Base-by-base conservation (phyloP, 1,140 invertebrate species). In the Bombus terrestris region DNA sequence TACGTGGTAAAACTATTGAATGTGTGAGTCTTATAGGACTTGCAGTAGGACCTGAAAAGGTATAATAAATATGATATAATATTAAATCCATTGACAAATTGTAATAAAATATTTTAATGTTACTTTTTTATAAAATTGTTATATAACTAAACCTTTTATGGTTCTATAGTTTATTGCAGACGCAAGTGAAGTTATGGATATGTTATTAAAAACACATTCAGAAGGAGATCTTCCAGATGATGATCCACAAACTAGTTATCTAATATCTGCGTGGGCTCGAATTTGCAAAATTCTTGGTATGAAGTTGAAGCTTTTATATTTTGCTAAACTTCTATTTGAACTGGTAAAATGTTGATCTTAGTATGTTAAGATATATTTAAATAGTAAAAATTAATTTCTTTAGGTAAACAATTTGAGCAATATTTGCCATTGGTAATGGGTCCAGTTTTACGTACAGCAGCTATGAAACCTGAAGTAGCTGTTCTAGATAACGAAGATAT, bases 391-490 rank as follows among this genome's bases (percentile, higher is more conserved):
- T 77, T 66, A 32, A 37, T 77, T 74, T 75, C 68, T 72, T 53
- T 37, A 92, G 97, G 98, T 76, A 98, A 98, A 93, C 97, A 98
- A 91, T 99, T 99, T 93, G 98, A 99, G 92, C 98, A 98, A 89
- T 99, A 99, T 95, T 96, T 99, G 69, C 99, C 99, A 8, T 95
- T 99, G 93, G 99, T 99, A 0, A 99, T 99, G 98, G 98, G 97
- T 5, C 98, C 99, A 1, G 99, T 99, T 22, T 96, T 99, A 95
- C 97, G 98, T 90, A 98, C 99, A 8, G 99, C 99, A 10, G 97
- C 98, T 9, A 97, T 99, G 95, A 99, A 99, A 94, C 99, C 99
- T 0, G 99, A 99, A 95, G 98, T 99, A 28, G 98, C 99, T n/a
- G 94, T 99, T 47, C 92, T 99, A 0, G 98, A 99, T 93, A 99